phyloP scores from a whole-genome alignment of 2,888 invertebrate genomes.

The Trissonchulus sp. region DNA sequence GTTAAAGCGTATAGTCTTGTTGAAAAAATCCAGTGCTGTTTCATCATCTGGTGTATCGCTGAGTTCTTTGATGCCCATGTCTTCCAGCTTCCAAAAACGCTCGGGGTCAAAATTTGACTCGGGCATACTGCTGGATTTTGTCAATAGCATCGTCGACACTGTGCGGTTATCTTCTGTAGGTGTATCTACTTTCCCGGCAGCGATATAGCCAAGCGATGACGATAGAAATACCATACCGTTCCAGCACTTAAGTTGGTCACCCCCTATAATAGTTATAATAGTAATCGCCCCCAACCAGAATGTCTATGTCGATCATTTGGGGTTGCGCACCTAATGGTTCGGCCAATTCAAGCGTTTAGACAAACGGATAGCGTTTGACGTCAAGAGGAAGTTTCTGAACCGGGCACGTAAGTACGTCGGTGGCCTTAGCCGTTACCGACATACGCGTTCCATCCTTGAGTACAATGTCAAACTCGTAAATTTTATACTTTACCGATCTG shows the following conservation, averaged over 20 bases:
- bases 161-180: not conserved
- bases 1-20: not conserved
- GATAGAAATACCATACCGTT: constrained; percentile 5
- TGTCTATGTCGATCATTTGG: constrained; percentile 8
- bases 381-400: constrained; percentile 6
- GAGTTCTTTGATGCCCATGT: constrained; percentile 10
- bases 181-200: not conserved
- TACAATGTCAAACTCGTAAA: constrained; percentile 6
- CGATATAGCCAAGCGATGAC: constrained; percentile 19
- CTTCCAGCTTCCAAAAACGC: too few species aligned
- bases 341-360: not conserved
- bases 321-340: not conserved
- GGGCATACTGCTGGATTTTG: not conserved
- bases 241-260: not conserved
- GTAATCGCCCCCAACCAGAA: constrained; percentile 13
- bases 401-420: constrained; percentile 3
- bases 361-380: not conserved
- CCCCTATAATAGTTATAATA: constrained; percentile 12
- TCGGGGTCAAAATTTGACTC: constrained; percentile 15
- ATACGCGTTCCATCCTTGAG: not conserved
- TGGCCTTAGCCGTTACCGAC: not conserved
- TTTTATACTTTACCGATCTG: not conserved
- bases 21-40: not conserved
- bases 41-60: not conserved
- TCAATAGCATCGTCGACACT: not conserved